phyloP scores from a whole-genome alignment of 2,797 vertebrate species.

The Sebastes hubbsi region DNA sequence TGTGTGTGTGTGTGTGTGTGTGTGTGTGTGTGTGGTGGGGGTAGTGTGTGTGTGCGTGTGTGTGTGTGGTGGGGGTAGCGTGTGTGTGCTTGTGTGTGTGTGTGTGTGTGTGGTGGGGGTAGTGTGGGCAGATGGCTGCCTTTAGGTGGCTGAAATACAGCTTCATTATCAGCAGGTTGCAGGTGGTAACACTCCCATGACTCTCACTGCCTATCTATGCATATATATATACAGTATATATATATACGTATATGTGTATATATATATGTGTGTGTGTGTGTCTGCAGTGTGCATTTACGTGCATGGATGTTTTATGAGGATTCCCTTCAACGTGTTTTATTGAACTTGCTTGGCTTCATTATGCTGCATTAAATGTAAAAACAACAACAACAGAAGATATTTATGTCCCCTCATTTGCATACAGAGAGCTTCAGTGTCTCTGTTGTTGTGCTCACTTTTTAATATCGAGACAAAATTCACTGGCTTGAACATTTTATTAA shows the following conservation, averaged over 20 bases:
- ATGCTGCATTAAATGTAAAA: slow-evolving; percentile 33
- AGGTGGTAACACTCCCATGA: slow-evolving; percentile 64
- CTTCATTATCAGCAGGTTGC: slow-evolving; percentile 79
- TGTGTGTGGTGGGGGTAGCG: no score
- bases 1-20: not conserved
- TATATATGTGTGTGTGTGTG: not conserved
- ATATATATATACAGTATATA: not conserved
- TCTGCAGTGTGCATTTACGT: not conserved
- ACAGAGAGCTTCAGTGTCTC: not conserved
- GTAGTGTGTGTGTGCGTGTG: not conserved
- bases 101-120: slow-evolving; percentile 22
- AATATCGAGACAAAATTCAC: no score
- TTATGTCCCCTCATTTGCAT: slow-evolving; percentile 2
- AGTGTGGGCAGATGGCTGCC: slow-evolving; percentile 45
- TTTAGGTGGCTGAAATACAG: slow-evolving; percentile 73
- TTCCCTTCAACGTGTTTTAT: slow-evolving; percentile 8
- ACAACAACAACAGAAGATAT: slow-evolving; percentile 2
- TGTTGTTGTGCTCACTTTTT: no score
- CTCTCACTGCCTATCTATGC: slow-evolving; percentile 1
- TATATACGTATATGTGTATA: not conserved
- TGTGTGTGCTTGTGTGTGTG: not conserved
- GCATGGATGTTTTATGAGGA: not conserved
- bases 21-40: not conserved
- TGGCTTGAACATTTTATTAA: no score
- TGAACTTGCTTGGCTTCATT: slow-evolving; percentile 15